These are phyloP conservation scores for Lepidochitona cinerea DNA, from an alignment of 2,888 invertebrate species.

Conservation along the genomic window DNA sequence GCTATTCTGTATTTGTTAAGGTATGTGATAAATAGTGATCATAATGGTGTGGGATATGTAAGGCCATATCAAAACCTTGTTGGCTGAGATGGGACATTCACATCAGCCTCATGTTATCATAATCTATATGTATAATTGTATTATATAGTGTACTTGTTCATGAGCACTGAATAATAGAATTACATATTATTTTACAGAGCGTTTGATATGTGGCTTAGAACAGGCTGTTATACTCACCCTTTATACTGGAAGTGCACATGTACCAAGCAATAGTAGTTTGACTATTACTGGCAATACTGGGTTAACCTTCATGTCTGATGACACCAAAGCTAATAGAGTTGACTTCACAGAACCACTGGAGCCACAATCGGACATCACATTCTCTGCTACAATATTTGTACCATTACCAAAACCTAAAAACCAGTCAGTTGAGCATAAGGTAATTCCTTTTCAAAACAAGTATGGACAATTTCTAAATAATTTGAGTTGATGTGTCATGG, in stretches of 20 bases:
- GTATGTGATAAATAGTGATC: too few relatives aligned
- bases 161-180: too few relatives aligned
- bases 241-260: constrained; percentile 50
- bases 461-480: too few relatives aligned
- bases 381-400: background rate
- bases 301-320: constrained; percentile 24
- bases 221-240: constrained; percentile 52
- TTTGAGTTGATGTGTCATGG: too few relatives aligned
- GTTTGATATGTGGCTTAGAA: constrained; percentile 48
- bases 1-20: too few relatives aligned
- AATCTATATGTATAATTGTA: too few relatives aligned
- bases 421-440: constrained; percentile 22
- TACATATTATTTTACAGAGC: constrained; percentile 32
- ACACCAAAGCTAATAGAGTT: constrained; percentile 13
- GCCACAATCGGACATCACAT: background rate
- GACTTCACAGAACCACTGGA: constrained; percentile 15
- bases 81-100: too few relatives aligned
- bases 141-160: too few relatives aligned
- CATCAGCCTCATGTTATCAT: too few relatives aligned
- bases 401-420: background rate
- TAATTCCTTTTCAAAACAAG: constrained; percentile 7
- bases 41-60: too few relatives aligned
- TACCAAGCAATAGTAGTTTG: constrained; percentile 70
- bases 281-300: constrained; percentile 34
- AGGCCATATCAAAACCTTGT: too few relatives aligned